phyloP scores from a whole-genome alignment of 1,140 invertebrate genomes.

The Lepidurus arcticus region DNA sequence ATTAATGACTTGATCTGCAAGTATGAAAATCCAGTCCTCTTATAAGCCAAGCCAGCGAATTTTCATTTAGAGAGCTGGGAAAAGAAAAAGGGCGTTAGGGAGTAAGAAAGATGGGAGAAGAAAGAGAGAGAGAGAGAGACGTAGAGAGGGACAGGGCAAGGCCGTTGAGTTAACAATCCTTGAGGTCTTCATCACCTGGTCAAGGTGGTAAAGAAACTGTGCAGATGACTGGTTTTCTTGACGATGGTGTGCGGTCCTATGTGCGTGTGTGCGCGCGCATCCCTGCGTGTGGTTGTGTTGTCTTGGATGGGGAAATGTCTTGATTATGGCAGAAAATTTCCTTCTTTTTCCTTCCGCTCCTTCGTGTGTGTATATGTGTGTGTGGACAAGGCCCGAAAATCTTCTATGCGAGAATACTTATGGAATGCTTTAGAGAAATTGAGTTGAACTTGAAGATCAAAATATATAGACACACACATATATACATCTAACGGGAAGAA shows the following conservation, averaged over 20 bases:
- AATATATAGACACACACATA: too few species aligned
- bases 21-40: slow-evolving; percentile 15
- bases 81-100: slow-evolving; percentile 23
- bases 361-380: too few species aligned
- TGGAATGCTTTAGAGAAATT: too few species aligned
- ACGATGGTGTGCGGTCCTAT: slow-evolving; percentile 18
- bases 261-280: background rate
- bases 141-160: slow-evolving; percentile 36
- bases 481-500: too few species aligned
- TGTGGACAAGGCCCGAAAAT: too few species aligned
- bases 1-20: slow-evolving; percentile 22
- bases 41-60: slow-evolving; percentile 18
- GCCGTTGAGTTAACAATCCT: slow-evolving; percentile 23
- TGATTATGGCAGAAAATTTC: slow-evolving; percentile 12
- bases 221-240: slow-evolving; percentile 28
- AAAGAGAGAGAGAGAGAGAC: slow-evolving; percentile 35
- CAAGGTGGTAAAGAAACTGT: slow-evolving; percentile 33
- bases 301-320: background rate
- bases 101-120: slow-evolving; percentile 35
- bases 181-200: slow-evolving; percentile 33
- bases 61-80: slow-evolving; percentile 25
- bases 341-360: background rate
- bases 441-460: too few species aligned
- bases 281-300: background rate
- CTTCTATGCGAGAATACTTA: too few species aligned